Evolutionary conservation across 1,140 invertebrate genomes (phyloP), one percentile per base, ranked within the genome.

Genomic region (Brachionus manjavacas): DNA sequence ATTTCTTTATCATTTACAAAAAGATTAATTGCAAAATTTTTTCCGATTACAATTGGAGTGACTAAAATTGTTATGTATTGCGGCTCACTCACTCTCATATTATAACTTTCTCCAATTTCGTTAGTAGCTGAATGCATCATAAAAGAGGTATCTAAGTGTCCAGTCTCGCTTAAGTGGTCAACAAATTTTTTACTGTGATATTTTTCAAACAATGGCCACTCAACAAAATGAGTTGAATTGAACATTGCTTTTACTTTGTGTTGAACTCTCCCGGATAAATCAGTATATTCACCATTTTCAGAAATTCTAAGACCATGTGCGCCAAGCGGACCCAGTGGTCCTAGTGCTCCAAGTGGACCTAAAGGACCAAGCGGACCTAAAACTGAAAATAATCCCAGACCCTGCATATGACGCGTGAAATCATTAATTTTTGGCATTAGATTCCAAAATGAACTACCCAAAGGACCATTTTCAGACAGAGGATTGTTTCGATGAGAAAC

Each of bases 181-280:
- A 79, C 74, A 79, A 79, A 43, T 28, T 31, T 43, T 55, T 79
- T 79, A 55, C 25, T 79, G 12, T 20, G 12, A 55, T 79, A 79
- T 49, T 25, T 52, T 55, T 79, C 74, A 46, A 79, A 79, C 31
- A 79, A 79, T 23, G 74, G 74, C 74, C 74, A 79, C 16, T 39
- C 20, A 12, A 79, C 35, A 79, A 43, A 43, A 11, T 43, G 28
- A 52, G 74, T 79, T 49, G 23, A 25, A 16, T 79, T 79, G 12
- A 25, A 79, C 16, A 79, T 16, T 11, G 74, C 74, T 55, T 43
- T 20, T 3, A 79, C 14, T 79, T 79, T 49, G 14, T 20, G 74
- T 55, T 79, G 74, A 23, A 79, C 14, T 25, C 16, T 49, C 0
- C 39, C 39, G 31, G 25, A 49, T 2, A 49, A 20, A 16, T 79